Evolutionary conservation across 2,113 vertebrate genomes (phyloP).

Genomic region (Gambusia affinis): DNA sequence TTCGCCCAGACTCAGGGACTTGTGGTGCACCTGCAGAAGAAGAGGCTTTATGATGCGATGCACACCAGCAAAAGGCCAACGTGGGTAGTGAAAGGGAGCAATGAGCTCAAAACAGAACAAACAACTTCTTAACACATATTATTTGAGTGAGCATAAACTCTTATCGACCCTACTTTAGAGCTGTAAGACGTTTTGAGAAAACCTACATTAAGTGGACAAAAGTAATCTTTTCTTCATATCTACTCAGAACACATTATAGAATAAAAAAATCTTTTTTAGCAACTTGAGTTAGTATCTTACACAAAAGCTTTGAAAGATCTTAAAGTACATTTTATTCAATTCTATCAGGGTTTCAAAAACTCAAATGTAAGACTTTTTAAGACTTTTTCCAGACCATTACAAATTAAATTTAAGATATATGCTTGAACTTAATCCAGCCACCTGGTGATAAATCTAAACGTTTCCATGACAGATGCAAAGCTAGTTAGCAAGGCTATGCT

Average conservation of each 20-base stretch:
- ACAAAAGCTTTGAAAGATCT: background rate
- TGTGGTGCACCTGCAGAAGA: conserved; percentile 82
- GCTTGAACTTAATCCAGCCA: too few relatives aligned
- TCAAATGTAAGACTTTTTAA: too few relatives aligned
- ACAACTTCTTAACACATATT: too few relatives aligned
- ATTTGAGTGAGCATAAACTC: background rate
- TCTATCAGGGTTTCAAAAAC: background rate
- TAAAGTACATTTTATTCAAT: background rate
- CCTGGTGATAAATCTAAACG: too few relatives aligned
- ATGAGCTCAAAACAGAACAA: background rate
- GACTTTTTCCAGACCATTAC: too few relatives aligned
- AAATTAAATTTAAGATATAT: too few relatives aligned
- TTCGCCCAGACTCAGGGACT: conserved; percentile 89
- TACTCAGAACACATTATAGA: background rate
- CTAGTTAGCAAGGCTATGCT: too few relatives aligned
- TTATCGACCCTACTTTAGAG: background rate
- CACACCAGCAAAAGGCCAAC: background rate
- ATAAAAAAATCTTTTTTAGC: too few relatives aligned
- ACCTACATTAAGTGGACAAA: background rate
- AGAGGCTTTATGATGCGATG: background rate
- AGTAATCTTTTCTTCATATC: background rate
- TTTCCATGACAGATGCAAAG: too few relatives aligned
- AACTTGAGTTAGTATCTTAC: background rate
- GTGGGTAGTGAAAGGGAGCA: background rate
- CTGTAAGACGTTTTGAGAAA: background rate